Evolutionary conservation across 2,888 invertebrate genomes (phyloP), one percentile per base, ranked within the genome.

Genomic region (Macrosiphum euphorbiae): DNA sequence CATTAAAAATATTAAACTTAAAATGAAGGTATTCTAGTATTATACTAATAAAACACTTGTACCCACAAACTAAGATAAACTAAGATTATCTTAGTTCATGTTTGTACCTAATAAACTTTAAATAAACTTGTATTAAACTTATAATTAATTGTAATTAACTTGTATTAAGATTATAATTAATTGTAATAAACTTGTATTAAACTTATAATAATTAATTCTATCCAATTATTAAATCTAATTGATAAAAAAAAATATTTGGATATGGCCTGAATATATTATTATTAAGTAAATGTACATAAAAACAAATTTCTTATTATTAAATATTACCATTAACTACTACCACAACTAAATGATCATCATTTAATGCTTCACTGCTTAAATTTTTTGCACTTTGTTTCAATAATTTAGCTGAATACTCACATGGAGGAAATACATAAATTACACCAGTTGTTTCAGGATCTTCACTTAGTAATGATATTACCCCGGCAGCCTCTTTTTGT

Each of bases 401-500:
- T 92, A 99, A 97, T 95, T 99, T 98, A n/a, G 98, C 97, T 84
- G 99, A 99, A 96, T 99, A 99, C 92, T 98, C 97, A 96, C 99
- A 99, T n/a, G 99, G 99, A 94, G 99, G 99, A 96, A 99, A 99
- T 90, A 99, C 99, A 96, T 99, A 99, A 58, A 99, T 96, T 13
- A 99, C 99, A 55, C 99, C 99, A 35, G 98, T 98, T 3, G 98
- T 98, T 95, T 98, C 98, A 0, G 98, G 98, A 96, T 98, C 98
- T 96, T 98, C 98, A 95, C 98, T 98, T 44, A 98, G 96, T 44
- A 99, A 96, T 0, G 99, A 98, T 95, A 99, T 99, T 0, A 99
- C 99, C 94, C 99, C 99, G 13, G 99, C 99, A 52, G 99, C 99
- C 96, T 99, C 99, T 96, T 99, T 99, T 95, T 99, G 99, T 95